These are phyloP conservation scores for Watsonalla binaria DNA, from an alignment of 2,888 invertebrate species.

Conservation along the genomic window DNA sequence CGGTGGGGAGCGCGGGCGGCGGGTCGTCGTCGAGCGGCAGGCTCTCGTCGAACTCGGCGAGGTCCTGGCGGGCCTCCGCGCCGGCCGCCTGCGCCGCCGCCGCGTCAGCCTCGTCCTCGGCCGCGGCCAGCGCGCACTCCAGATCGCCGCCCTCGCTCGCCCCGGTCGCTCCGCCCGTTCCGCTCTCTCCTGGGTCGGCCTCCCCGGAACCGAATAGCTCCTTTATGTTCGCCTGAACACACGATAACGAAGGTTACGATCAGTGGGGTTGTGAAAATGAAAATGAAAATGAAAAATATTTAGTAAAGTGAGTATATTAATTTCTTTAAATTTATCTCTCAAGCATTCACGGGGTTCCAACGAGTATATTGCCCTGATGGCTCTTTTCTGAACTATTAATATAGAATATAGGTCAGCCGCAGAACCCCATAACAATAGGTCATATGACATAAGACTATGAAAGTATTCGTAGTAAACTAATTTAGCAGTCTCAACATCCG, in stretches of 20 bases:
- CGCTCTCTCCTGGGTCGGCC: slow-evolving; percentile 63
- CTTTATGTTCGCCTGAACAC: slow-evolving; percentile 88
- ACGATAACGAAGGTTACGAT: not conserved
- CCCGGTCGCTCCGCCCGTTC: slow-evolving; percentile 84
- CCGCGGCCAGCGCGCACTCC: slow-evolving; percentile 91
- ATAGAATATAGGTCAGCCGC: too few species aligned
- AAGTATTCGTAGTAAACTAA: too few species aligned
- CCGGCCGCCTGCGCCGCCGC: slow-evolving; percentile 93
- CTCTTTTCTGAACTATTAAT: too few species aligned
- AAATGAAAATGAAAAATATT: too few species aligned
- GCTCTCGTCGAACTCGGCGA: slow-evolving; percentile 97
- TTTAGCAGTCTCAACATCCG: too few species aligned
- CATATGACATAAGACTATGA: too few species aligned
- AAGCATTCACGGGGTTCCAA: too few species aligned
- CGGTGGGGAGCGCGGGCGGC: slow-evolving; percentile 68
- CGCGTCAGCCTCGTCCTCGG: slow-evolving; percentile 97
- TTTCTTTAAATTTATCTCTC: too few species aligned
- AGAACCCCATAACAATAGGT: too few species aligned
- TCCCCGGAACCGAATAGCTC: slow-evolving; percentile 93
- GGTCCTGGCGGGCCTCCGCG: slow-evolving; percentile 92
- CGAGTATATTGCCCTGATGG: too few species aligned
- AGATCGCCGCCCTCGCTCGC: slow-evolving; percentile 70
- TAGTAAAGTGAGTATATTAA: too few species aligned
- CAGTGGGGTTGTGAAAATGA: too few species aligned
- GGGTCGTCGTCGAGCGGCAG: slow-evolving; percentile 89